Base-by-base conservation (phyloP, 2,113 vertebrate species). In the Stegostoma tigrinum region DNA sequence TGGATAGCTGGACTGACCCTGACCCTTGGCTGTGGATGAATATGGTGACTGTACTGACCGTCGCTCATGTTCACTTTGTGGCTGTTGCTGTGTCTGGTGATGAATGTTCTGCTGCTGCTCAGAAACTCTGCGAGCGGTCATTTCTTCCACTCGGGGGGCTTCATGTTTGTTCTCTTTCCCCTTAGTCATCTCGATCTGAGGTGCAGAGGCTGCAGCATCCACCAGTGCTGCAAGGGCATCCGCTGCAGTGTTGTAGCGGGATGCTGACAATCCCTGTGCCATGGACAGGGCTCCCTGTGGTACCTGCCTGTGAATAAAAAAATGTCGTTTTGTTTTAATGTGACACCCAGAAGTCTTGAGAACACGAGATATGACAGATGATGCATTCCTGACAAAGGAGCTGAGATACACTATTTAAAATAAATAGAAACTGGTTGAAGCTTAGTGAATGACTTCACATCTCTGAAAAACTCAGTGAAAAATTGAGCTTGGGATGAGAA, bases 121-220 rank as follows among this genome's bases (percentile, higher is more conserved):
- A 95, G 97, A 97, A 68, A 98, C 97, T 52, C 98, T 97, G 85
- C 98, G 98, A 14, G 97, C 97, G 95, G 98, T 96, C 96, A 98
- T 97, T 78, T 99, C 98, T 14, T 99, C 98, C 80, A 98, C 98
- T 68, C 98, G 98, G 42, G 96, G 61, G 38, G 97, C 97, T 95
- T 99, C 98, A 0, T 98, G 98, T 97, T 99, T 99, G 96, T 96
- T 97, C 96, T 99, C 99, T 97, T 99, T 99, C 85, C 97, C 97
- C 97, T 99, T 99, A 95, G 97, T 97, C 96, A 99, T 98, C 75
- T 99, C 99, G 98, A 99, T 99, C 97, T 99, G 99, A 12, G 99
- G 99, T 55, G 98, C 99, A 45, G 98, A 98, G 94, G 98, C 99
- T 70, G 99, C 99, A 2, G 98, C 99, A 2, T 99, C 99, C 96